Conservation (phyloP, 2,797 vertebrate species). For the Semotilus atromaculatus region DNA sequence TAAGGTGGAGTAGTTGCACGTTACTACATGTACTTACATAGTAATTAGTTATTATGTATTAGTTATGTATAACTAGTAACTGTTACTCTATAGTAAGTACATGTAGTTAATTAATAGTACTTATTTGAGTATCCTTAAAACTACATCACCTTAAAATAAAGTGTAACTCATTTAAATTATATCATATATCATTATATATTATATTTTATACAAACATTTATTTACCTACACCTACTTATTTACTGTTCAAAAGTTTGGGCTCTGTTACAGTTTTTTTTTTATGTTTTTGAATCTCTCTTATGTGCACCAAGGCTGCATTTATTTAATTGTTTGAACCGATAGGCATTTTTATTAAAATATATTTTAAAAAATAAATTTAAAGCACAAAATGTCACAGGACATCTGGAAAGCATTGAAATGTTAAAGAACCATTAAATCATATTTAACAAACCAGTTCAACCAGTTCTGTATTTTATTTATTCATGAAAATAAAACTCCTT, state of each 20-base stretch:
- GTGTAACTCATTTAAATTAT: neutral
- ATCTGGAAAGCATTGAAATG: neutral
- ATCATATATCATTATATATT: neutral
- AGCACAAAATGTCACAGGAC: neutral
- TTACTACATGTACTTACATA: too few relatives aligned
- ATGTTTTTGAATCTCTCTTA: neutral
- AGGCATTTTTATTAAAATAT: neutral
- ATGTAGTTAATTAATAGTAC: too few relatives aligned
- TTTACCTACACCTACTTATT: neutral
- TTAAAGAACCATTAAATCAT: neutral
- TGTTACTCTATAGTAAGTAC: too few relatives aligned
- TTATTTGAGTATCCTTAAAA: too few relatives aligned
- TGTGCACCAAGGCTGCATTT: too few relatives aligned
- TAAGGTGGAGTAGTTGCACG: too few relatives aligned
- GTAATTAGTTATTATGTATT: too few relatives aligned
- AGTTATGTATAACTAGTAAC: too few relatives aligned
- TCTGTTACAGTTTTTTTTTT: neutral
- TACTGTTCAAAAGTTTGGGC: neutral
- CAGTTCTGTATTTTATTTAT: neutral
- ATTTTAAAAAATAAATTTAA: neutral
- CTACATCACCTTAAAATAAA: too few relatives aligned
- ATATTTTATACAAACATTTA: neutral
- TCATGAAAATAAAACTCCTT: neutral
- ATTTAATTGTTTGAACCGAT: neutral
- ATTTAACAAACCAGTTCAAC: constrained; percentile 1